Evolutionary conservation across 2,797 vertebrate genomes (phyloP).

Genomic region (Semaprochilodus insignis): DNA sequence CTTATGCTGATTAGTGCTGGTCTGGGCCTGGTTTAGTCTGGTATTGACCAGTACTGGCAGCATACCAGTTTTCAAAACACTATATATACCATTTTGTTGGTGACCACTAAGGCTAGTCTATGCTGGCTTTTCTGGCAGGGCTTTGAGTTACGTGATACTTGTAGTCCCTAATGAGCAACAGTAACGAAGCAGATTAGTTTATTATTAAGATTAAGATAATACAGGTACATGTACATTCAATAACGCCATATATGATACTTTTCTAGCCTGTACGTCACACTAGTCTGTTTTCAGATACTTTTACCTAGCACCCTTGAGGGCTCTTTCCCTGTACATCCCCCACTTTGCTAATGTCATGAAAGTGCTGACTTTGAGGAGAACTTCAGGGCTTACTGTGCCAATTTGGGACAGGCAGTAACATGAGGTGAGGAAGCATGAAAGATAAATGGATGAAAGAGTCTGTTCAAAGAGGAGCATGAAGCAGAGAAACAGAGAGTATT

Average conservation of each 20-base stretch:
- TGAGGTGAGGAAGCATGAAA: constrained; percentile 11
- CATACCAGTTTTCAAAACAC: too few relatives aligned
- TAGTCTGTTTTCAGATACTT: too few relatives aligned
- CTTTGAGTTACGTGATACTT: too few relatives aligned
- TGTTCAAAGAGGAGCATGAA: constrained; percentile 2
- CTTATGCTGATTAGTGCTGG: too few relatives aligned
- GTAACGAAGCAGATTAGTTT: too few relatives aligned
- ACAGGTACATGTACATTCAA: neutral
- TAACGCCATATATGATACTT: neutral
- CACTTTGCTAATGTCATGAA: neutral
- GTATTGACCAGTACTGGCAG: too few relatives aligned
- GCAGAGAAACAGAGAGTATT: constrained; percentile 34
- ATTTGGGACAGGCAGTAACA: neutral
- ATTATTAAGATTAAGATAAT: too few relatives aligned
- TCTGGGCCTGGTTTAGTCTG: too few relatives aligned
- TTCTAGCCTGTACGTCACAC: neutral
- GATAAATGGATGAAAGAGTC: constrained; percentile 13
- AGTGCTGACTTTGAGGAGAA: neutral
- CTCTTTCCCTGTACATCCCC: neutral
- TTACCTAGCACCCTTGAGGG: neutral
- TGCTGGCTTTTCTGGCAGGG: too few relatives aligned
- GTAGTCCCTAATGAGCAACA: too few relatives aligned
- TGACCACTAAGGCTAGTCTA: too few relatives aligned
- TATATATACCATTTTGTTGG: too few relatives aligned
- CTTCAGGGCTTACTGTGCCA: neutral